Percentiles rank a stretch among this genome's conserved stretches.
phyloP scores from a whole-genome alignment of 2,888 invertebrate genomes.

The Odontothrips loti region DNA sequence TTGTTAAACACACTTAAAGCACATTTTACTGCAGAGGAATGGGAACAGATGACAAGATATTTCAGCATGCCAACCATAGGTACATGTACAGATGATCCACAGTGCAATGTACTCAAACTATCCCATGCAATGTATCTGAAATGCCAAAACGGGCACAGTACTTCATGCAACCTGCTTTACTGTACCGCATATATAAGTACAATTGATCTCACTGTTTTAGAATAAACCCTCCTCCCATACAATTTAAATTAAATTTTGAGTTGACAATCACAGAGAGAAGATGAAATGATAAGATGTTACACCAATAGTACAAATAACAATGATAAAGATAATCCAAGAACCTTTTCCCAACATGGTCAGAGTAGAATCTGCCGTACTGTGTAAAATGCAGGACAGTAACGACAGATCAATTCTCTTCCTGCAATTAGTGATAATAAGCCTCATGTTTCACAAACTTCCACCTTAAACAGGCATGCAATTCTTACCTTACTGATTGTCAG shows the following conservation, averaged over 20 bases:
- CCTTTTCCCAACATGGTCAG: not conserved
- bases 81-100: too few relatives aligned
- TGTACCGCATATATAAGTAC: not conserved
- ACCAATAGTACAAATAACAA: not conserved
- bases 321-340: not conserved
- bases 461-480: not conserved
- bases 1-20: too few relatives aligned
- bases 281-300: not conserved
- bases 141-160: not conserved
- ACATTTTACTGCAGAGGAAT: too few relatives aligned
- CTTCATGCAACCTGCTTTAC: not conserved
- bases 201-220: not conserved
- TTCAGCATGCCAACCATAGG: too few relatives aligned
- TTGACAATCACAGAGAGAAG: not conserved
- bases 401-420: not conserved
- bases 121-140: too few relatives aligned
- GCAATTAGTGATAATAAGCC: not conserved
- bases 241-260: too few relatives aligned
- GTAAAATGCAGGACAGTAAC: not conserved
- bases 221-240: too few relatives aligned
- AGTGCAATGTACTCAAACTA: too few relatives aligned
- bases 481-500: conserved; percentile 45
- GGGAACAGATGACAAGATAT: too few relatives aligned
- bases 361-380: not conserved
- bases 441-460: not conserved